These are phyloP conservation scores for Lycocerus yunnanus DNA, from an alignment of 2,888 invertebrate species.

Conservation along the genomic window DNA sequence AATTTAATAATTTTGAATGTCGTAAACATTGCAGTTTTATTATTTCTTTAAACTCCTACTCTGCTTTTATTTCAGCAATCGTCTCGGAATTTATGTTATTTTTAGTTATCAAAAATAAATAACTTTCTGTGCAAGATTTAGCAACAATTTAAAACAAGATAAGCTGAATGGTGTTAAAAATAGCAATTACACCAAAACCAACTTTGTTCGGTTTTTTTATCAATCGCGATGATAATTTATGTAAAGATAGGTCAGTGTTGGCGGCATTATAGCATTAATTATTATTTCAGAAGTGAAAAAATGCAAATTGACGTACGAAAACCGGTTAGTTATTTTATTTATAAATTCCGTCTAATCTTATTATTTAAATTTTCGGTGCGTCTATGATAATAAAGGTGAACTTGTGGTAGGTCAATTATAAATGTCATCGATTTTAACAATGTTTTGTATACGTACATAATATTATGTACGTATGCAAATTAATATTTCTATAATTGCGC, in stretches of 20 bases:
- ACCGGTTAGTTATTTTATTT: not conserved
- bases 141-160: not conserved
- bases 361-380: not conserved
- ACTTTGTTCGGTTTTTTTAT: not conserved
- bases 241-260: not conserved
- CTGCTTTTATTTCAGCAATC: not conserved
- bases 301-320: not conserved
- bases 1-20: not conserved
- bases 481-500: not conserved
- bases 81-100: not conserved
- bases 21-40: not conserved
- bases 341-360: not conserved
- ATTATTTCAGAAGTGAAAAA: no score
- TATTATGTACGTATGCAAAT: no score
- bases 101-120: not conserved
- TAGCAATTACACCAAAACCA: not conserved
- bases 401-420: not conserved
- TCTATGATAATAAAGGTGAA: not conserved
- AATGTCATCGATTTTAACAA: not conserved
- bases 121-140: not conserved
- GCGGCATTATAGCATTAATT: not conserved
- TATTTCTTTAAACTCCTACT: not conserved
- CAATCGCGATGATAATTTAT: not conserved
- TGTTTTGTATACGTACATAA: no score
- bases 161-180: not conserved